Percentiles rank a stretch among this genome's conserved stretches.
Evolutionary conservation across 2,113 vertebrate genomes (phyloP).

Genomic region (Suncus etruscus): DNA sequence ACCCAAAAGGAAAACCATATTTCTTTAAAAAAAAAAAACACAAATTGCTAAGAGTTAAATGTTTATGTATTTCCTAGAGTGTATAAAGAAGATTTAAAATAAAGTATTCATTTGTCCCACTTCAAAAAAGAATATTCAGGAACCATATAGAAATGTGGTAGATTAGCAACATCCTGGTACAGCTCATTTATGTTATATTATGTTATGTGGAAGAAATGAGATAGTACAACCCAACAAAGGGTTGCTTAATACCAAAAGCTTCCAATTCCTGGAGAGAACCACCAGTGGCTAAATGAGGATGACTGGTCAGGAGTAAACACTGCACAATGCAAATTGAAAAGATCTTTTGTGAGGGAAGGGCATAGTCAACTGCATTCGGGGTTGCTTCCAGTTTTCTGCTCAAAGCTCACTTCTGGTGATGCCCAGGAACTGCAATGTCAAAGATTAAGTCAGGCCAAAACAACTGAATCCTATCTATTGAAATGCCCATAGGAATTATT

Average conservation of each 20-base stretch:
- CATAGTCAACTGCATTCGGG: too few relatives aligned
- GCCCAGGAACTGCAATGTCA: too few relatives aligned
- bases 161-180: slow-evolving; percentile 71
- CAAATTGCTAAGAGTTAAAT: slow-evolving; percentile 87
- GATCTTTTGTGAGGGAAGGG: background rate
- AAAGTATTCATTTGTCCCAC: slow-evolving; percentile 78
- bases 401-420: too few relatives aligned
- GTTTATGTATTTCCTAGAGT: slow-evolving; percentile 84
- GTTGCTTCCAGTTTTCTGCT: too few relatives aligned
- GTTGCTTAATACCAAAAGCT: slow-evolving; percentile 51
- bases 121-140: slow-evolving; percentile 75
- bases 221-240: slow-evolving; percentile 65
- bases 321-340: slow-evolving; percentile 43
- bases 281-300: background rate
- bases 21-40: slow-evolving; percentile 88
- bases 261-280: slow-evolving; percentile 9
- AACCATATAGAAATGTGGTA: slow-evolving; percentile 72
- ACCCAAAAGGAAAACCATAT: slow-evolving; percentile 86
- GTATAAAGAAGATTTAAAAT: slow-evolving; percentile 83
- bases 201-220: slow-evolving; percentile 72
- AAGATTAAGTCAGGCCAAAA: background rate
- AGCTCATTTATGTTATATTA: slow-evolving; percentile 71
- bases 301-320: background rate
- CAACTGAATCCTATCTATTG: background rate
- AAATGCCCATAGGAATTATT: slow-evolving; percentile 14